Percentiles rank a stretch among this genome's conserved stretches.
Evolutionary conservation across 2,113 vertebrate genomes (phyloP).

Genomic region (Aramus guarauna): DNA sequence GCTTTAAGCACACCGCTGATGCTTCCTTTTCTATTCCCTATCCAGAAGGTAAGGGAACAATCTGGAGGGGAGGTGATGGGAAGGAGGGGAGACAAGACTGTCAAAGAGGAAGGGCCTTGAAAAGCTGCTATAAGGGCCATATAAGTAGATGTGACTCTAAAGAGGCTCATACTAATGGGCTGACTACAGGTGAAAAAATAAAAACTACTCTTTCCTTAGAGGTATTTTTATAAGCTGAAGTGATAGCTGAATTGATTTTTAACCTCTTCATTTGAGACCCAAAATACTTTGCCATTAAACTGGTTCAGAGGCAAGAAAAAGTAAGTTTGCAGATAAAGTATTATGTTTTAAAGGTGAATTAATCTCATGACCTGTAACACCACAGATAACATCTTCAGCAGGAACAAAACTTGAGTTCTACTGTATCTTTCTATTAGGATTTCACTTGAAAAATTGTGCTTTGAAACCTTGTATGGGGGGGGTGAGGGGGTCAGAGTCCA

Average conservation of each 20-base stretch:
- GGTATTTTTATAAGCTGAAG: background rate
- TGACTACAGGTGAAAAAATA: background rate
- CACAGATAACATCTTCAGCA: background rate
- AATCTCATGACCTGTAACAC: background rate
- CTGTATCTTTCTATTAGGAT: background rate
- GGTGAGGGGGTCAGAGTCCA: background rate
- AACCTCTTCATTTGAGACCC: background rate
- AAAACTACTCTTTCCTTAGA: background rate
- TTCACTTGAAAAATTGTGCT: background rate
- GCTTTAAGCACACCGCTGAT: background rate
- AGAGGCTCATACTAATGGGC: background rate
- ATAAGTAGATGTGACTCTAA: background rate
- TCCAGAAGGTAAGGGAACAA: background rate
- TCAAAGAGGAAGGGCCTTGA: background rate
- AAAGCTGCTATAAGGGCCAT: background rate
- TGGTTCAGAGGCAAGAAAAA: background rate
- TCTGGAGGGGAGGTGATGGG: accelerated
- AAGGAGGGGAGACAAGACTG: background rate
- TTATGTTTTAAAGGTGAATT: background rate
- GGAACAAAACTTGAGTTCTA: background rate
- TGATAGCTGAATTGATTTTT: background rate
- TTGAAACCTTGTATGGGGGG: background rate
- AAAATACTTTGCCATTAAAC: background rate
- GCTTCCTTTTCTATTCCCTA: background rate
- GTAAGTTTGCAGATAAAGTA: background rate